Evolutionary conservation across 92 coral and sea anemone genomes (phyloP), one percentile per base, ranked within the genome.

Genomic region (Palythoa grandis): DNA sequence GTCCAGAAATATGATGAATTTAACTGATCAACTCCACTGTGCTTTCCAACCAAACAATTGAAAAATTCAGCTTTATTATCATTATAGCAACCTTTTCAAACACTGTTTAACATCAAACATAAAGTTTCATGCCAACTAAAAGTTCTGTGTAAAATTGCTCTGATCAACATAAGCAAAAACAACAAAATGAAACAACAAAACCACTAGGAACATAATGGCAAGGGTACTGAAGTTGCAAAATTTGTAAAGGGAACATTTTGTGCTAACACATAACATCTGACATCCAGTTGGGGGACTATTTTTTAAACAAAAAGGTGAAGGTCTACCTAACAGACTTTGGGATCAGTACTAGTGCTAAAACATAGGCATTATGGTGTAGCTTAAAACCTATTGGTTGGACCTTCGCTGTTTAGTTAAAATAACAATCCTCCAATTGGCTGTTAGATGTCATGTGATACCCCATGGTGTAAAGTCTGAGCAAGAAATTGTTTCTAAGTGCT

Each of bases 1-100:
- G 70, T 84, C 22, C 86, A 82, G 29, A 82, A 52, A 70, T 77
- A 83, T 61, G 88, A 91, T 12, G 71, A 78, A 23, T 57, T 56
- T 60, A 71, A 71, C 52, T 71, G 52, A 71, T 63, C 69, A 63
- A 63, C 69, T 63, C 69, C 69, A 63, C 69, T 63, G 69, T 63
- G 69, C 69, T 20, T 63, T 63, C 69, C 69, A 63, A 63, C 69
- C 69, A 63, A 63, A 16, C 69, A 63, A 63, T 63, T 63, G 69
- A 63, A 63, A 63, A 63, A 63, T 63, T 63, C 69, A 63, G 69
- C 69, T 63, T 63, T 63, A 63, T 63, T 63, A 63, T 63, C 69
- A 63, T 63, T 63, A 63, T 63, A 63, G 69, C 69, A 63, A 63
- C 69, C 69, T 63, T 63, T 63, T 63, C 69, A 63, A 63, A 63